Percentiles rank a stretch among this genome's conserved stretches.
These are phyloP conservation scores for Dione vanillae DNA, from an alignment of 2,888 invertebrate genomes.

Conservation along the genomic window DNA sequence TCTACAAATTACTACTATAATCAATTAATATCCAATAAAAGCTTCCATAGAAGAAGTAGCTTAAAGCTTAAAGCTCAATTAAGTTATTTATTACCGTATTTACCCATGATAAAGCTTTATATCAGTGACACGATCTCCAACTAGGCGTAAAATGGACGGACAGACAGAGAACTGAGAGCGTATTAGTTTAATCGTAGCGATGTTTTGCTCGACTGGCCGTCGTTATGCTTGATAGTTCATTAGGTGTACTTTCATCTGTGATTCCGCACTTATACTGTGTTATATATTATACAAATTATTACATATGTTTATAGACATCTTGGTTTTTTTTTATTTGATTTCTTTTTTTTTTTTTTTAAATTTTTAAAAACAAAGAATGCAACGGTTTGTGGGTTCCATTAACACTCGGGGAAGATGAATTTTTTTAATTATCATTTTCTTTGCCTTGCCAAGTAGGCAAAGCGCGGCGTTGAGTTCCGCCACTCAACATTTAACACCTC, in stretches of 20 bases:
- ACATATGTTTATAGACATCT: too few species aligned
- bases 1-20: background rate
- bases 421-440: too few species aligned
- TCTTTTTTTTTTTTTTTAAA: too few species aligned
- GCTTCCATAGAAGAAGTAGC: background rate
- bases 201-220: slow-evolving; percentile 48
- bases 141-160: slow-evolving; percentile 52
- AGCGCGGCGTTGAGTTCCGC: too few species aligned
- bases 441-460: too few species aligned
- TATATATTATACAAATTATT: too few species aligned
- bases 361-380: too few species aligned
- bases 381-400: too few species aligned
- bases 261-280: slow-evolving; percentile 10
- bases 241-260: slow-evolving; percentile 36
- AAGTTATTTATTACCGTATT: slow-evolving; percentile 24
- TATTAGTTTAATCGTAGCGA: slow-evolving; percentile 54
- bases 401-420: too few species aligned
- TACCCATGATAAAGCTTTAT: slow-evolving; percentile 15
- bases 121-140: slow-evolving; percentile 43
- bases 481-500: too few species aligned
- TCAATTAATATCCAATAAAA: background rate
- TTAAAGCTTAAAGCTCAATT: slow-evolving; percentile 6
- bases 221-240: slow-evolving; percentile 47
- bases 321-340: too few species aligned
- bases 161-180: slow-evolving; percentile 50